Evolutionary conservation across 1,140 invertebrate genomes (phyloP).

Genomic region (Brachionus asplanchnoidis): DNA sequence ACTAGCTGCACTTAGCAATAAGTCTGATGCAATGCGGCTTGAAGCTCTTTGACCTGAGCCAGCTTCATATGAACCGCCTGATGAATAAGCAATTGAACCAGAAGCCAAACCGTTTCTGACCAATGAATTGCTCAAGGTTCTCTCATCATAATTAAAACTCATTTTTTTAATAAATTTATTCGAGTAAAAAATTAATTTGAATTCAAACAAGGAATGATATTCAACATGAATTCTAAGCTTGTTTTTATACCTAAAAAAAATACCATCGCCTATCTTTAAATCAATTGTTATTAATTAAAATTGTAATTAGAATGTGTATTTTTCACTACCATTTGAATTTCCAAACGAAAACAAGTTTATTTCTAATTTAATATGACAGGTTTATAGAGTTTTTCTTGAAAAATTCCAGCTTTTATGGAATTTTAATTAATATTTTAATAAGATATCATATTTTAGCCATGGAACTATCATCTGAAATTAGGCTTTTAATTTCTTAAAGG

Average conservation of each 20-base stretch:
- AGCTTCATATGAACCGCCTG: background rate
- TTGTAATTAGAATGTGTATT: conserved; percentile 16
- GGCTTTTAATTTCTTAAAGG: background rate
- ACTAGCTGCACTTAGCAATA: background rate
- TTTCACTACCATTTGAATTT: background rate
- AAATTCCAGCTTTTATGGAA: background rate
- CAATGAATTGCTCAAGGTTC: background rate
- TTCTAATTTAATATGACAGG: conserved; percentile 31
- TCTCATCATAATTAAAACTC: background rate
- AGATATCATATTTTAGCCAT: background rate
- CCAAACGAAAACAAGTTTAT: background rate
- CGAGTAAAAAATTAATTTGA: background rate
- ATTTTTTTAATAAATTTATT: background rate
- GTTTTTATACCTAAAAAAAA: background rate
- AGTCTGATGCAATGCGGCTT: background rate
- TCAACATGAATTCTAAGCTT: background rate
- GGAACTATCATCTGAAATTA: background rate
- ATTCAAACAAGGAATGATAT: background rate
- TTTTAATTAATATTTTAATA: conserved; percentile 34
- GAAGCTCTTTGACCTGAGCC: background rate
- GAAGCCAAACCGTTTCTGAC: background rate
- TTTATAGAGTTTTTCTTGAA: background rate
- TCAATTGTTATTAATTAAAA: conserved; percentile 9
- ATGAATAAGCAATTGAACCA: conserved; percentile 1
- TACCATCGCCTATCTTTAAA: background rate